Evolutionary conservation across 2,797 vertebrate genomes (phyloP).

Genomic region (Acipenser ruthenus): DNA sequence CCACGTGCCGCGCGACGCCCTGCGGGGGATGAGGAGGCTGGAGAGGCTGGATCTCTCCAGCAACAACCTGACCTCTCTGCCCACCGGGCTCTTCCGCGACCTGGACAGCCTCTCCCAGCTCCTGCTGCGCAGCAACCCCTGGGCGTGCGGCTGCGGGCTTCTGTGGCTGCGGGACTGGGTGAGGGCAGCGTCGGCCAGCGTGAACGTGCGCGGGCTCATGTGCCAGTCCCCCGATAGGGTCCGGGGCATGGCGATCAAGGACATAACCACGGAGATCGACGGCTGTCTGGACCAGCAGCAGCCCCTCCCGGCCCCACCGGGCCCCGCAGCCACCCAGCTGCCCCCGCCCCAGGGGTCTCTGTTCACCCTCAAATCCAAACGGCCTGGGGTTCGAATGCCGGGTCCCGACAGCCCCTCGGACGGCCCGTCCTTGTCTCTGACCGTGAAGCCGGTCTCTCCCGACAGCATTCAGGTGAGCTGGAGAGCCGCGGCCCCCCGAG

Average conservation of each 20-base stretch:
- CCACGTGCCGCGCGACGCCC: constrained; percentile 76
- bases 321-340: constrained; percentile 45
- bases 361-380: constrained; percentile 79
- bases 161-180: constrained; percentile 90
- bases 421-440: constrained; percentile 75
- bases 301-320: constrained; percentile 30
- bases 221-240: constrained; percentile 82
- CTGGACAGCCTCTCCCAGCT: constrained; percentile 77
- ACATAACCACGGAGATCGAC: constrained; percentile 78
- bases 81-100: constrained; percentile 80
- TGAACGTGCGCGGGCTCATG: constrained; percentile 80
- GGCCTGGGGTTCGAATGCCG: constrained; percentile 70
- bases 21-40: constrained; percentile 75
- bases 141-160: constrained; percentile 88
- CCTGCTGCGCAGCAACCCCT: constrained; percentile 84
- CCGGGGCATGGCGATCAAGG: constrained; percentile 77
- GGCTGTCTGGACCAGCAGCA: constrained; percentile 64
- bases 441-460: constrained; percentile 78
- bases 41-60: constrained; percentile 84
- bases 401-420: constrained; percentile 51
- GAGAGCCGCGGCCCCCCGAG: constrained; percentile 73
- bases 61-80: constrained; percentile 88
- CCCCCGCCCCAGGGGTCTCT: constrained; percentile 77
- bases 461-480: constrained; percentile 82
- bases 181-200: constrained; percentile 62